A percentile compares a stretch with the other conserved stretches of the same genome.
These are phyloP conservation scores for Dolichomitus sp. DNA, from an alignment of 2,888 invertebrate genomes.

Conservation along the genomic window DNA sequence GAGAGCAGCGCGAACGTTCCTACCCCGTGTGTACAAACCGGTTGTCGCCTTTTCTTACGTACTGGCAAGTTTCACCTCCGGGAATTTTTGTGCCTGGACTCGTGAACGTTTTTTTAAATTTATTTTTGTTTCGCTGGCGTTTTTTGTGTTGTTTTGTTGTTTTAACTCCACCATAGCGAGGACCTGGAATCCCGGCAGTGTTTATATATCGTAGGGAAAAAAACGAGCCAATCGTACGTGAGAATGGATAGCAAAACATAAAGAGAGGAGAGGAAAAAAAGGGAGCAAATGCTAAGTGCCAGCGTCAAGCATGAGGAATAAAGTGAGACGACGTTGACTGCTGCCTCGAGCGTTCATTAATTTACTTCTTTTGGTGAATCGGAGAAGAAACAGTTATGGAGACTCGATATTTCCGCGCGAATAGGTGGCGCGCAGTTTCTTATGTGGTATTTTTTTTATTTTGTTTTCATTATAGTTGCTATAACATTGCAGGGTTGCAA, in stretches of 20 bases:
- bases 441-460: no score
- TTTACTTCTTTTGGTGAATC: conserved; percentile 21
- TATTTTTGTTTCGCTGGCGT: neutral
- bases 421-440: neutral
- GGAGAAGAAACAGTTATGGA: conserved; percentile 2
- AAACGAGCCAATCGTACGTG: conserved; percentile 4
- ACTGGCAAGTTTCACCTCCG: conserved; percentile 72
- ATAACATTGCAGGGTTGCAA: neutral
- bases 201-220: neutral
- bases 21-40: conserved; percentile 69
- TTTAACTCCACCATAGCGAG: conserved; percentile 5
- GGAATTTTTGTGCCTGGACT: conserved; percentile 67
- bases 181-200: conserved; percentile 12
- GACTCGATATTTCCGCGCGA: conserved; percentile 8
- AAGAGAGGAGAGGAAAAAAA: neutral
- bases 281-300: neutral
- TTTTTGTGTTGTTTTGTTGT: neutral
- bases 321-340: neutral
- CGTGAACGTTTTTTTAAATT: neutral
- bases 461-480: neutral
- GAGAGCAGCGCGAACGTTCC: conserved; percentile 41
- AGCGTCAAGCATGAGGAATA: neutral
- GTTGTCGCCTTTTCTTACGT: conserved; percentile 70
- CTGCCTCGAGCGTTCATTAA: conserved; percentile 2
- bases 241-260: neutral